A percentile compares a stretch with the other conserved stretches of the same genome.
phyloP scores from a whole-genome alignment of 2,113 vertebrate species.

The Boulengerochromis microlepis region DNA sequence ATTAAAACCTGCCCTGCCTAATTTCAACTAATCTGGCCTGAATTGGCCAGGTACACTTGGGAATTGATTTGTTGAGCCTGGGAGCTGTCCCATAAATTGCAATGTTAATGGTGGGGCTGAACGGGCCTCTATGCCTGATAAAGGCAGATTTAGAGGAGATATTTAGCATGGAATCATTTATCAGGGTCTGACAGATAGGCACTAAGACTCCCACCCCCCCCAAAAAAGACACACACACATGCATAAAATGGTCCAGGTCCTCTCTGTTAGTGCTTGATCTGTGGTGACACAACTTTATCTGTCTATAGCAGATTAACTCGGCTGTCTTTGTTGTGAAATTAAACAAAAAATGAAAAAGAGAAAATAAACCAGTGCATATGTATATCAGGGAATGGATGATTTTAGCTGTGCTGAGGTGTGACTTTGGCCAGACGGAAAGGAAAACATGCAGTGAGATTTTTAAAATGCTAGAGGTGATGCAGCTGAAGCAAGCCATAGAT shows the following conservation, averaged over 20 bases:
- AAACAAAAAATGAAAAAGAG: neutral
- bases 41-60: conserved; percentile 57
- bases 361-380: neutral
- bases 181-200: conserved; percentile 72
- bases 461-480: neutral
- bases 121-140: conserved; percentile 46
- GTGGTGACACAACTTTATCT: conserved; percentile 30
- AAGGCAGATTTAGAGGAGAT: conserved; percentile 77
- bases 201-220: neutral
- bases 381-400: neutral
- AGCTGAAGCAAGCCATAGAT: conserved; percentile 11
- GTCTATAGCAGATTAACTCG: conserved; percentile 14
- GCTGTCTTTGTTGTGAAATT: conserved; percentile 18
- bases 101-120: conserved; percentile 64
- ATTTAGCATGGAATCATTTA: conserved; percentile 73
- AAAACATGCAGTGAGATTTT: neutral
- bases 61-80: conserved; percentile 55
- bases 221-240: neutral
- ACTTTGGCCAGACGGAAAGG: neutral
- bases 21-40: conserved; percentile 66
- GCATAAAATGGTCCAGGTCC: neutral
- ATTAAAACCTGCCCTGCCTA: conserved; percentile 59
- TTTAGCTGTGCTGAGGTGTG: conserved; percentile 1
- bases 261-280: conserved; percentile 7
- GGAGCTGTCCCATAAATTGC: conserved; percentile 66